Evolutionary conservation across 2,113 vertebrate species (phyloP), one percentile per base, ranked within the genome.

Genomic region (Pterocles burchelli): DNA sequence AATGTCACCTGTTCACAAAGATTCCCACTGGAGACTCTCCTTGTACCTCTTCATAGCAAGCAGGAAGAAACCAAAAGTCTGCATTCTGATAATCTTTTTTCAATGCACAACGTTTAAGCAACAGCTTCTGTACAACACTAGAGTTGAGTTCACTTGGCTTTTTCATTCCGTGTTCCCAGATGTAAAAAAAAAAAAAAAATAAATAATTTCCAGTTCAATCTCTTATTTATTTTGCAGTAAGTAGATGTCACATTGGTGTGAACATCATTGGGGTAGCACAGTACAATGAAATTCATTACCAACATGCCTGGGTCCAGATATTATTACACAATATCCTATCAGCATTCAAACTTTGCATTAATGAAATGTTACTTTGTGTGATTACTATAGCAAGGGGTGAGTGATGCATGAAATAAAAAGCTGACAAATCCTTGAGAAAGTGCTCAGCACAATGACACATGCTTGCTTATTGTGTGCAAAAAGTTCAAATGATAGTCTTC

Each of bases 331-430:
- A 20, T 85, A 78, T 82, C 52, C 21, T 75, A 74, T 87, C 51
- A 33, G 18, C 17, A 93, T 88, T 96, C 95, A 49, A 96, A 88
- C 72, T 70, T 45, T 76, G 10, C 22, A 76, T 65, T 92, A 92
- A 91, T 78, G 26, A 95, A 89, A 86, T 70, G 14, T 79, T 88
- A 58, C 62, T 96, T 95, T 73, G 6, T 45, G 73, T 46, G 95
- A 81, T 78, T 82, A 71, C 51, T 91, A 43, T 12, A 91, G 17
- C 22, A 46, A n/a, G 29, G 17, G 65, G 57, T 26, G 78, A 90
- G 85, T 51, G 57, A 55, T 46, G 88, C 83, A 88, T 70, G 90
- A 81, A 93, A 55, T 88, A 85, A 85, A 75, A 43, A 92, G 17
- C 24, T 92, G 83, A 31, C 65, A 54, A 48, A 88, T n/a, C 28